Base-by-base conservation (phyloP, 2,888 invertebrate species). In the Taphrorychus bicolor region DNA sequence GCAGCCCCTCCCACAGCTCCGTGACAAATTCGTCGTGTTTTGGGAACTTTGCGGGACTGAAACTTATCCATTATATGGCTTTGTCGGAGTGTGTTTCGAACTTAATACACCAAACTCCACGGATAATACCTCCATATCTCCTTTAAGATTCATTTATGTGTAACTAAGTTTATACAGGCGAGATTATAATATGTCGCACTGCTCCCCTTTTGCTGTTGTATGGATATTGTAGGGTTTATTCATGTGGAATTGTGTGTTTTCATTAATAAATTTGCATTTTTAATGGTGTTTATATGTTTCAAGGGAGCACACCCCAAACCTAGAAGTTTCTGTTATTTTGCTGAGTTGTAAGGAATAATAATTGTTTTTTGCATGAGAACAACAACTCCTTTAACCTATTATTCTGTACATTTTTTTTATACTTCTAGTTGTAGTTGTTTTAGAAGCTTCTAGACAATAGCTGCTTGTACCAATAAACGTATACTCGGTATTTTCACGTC, bases 151-250 rank as follows among this genome's bases (percentile, higher is more conserved):
- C 49, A 59, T 59, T 59, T 49, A 32, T 49, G 59, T 59, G 49
- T 59, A 59, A 59, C 59, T 59, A 59, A 59, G 51, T 59, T 60
- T 52, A 41, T 21, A 41, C 41, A 59, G 51, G 51, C 59, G 18
- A 24, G 42, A 23, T 32, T 49, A 17, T n/a, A n/a, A n/a, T 32
- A 22, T 49, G 59, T 51, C 48, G 49, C 1, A 49, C 24, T 51
- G 7, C 51, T 52, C 52, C 17, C 32, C 41, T 18, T 52, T 60
- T 60, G 16, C 7, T 32, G n/a, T n/a, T n/a, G n/a, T n/a, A n/a
- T n/a, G n/a, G n/a, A n/a, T 32, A 11, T 32, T 32, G 9, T 32
- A 11, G 11, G 32, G 32, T 32, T 32, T 32, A 32, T 11, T 32
- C 32, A 32, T 32, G 32, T 32, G 32, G 32, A 32, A 32, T 32